These are phyloP conservation scores for Cyphomyrus discorhynchus DNA, from an alignment of 2,113 vertebrate genomes.

Conservation along the genomic window DNA sequence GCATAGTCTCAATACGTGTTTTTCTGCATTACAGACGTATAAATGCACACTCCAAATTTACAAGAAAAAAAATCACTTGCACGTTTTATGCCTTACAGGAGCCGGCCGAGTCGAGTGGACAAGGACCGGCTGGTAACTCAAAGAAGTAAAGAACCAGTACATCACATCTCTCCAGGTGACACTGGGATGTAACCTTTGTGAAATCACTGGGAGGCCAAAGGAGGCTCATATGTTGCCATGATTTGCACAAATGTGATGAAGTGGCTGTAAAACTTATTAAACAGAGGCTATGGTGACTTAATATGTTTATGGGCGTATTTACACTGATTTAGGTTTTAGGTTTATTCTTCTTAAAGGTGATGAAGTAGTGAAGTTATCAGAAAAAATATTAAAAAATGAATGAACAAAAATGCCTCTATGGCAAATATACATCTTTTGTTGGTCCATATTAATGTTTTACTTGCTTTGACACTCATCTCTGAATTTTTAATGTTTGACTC, in stretches of 20 bases:
- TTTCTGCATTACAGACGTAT: not conserved
- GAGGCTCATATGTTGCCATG: not conserved
- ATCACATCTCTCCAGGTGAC: not conserved
- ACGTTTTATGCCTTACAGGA: not conserved
- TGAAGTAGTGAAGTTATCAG: not conserved
- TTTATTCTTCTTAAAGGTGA: not conserved
- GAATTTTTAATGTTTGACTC: not conserved
- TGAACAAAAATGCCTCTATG: not conserved
- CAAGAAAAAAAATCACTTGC: not conserved
- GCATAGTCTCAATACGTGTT: not conserved
- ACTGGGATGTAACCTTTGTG: not conserved
- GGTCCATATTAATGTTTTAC: not conserved
- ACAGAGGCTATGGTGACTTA: not conserved
- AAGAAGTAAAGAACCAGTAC: not conserved
- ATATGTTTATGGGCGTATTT: not conserved
- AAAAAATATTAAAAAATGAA: not conserved
- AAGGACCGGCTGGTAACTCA: not conserved
- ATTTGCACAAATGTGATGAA: not conserved
- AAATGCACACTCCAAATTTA: not conserved
- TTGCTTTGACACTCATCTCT: not conserved
- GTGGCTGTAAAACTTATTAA: not conserved
- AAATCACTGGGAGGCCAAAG: not conserved
- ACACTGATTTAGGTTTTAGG: not conserved
- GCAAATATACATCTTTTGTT: not conserved
- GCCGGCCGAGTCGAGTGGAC: not conserved